Evolutionary conservation across 1,140 invertebrate species (phyloP).

Genomic region (Bombus turneri): DNA sequence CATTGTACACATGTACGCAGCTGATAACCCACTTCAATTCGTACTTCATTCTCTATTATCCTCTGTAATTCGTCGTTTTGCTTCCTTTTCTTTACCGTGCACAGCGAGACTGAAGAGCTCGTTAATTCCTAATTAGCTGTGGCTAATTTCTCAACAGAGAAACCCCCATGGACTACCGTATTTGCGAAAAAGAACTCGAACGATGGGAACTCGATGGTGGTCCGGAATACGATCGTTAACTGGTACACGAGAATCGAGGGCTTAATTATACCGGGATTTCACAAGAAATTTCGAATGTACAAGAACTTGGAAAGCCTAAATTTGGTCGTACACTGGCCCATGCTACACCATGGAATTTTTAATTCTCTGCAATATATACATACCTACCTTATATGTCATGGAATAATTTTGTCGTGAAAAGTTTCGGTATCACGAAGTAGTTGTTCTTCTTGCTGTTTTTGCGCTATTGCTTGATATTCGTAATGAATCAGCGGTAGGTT

Average conservation of each 20-base stretch:
- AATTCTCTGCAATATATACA: conserved; percentile 1
- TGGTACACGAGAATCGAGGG: background rate
- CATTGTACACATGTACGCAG: background rate
- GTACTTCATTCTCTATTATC: background rate
- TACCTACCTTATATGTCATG: background rate
- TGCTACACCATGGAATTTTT: background rate
- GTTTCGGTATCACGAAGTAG: background rate
- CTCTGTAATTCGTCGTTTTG: background rate
- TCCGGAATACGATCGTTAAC: conserved; percentile 21
- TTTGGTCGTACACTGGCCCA: conserved; percentile 18
- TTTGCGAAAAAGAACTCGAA: conserved; percentile 14
- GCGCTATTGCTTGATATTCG: too few relatives aligned
- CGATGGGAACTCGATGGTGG: background rate
- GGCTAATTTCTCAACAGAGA: conserved; percentile 30
- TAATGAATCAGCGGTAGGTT: background rate
- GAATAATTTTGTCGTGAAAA: background rate
- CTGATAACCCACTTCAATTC: background rate
- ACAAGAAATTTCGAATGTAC: conserved; percentile 28
- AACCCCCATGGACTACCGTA: background rate
- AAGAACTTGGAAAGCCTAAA: conserved; percentile 44
- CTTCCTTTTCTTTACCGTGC: background rate
- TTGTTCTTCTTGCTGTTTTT: too few relatives aligned
- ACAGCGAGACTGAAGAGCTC: background rate
- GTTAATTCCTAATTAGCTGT: conserved; percentile 31
- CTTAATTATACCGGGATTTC: background rate